Evolutionary conservation across 2,113 vertebrate species (phyloP).

Genomic region (Leiothrix lutea): DNA sequence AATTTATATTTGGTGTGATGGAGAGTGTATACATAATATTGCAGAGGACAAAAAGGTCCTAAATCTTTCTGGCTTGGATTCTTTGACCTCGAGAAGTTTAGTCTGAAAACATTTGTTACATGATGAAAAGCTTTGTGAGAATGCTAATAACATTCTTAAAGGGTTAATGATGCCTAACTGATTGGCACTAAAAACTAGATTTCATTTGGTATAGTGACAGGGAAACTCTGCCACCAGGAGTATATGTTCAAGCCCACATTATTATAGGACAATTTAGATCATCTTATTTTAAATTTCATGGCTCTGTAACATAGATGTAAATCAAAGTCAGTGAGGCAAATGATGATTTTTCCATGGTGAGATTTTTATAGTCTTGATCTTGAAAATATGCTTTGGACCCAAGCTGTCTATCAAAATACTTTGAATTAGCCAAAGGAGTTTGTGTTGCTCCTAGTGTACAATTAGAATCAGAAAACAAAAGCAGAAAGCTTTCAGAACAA

Average conservation of each 20-base stretch:
- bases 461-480: constrained; percentile 17
- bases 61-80: not conserved
- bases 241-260: constrained; percentile 4
- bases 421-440: constrained; percentile 17
- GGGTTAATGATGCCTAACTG: constrained; percentile 51
- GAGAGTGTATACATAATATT: not conserved
- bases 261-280: constrained; percentile 57
- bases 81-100: constrained; percentile 46
- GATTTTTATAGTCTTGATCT: constrained; percentile 41
- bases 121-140: constrained; percentile 32
- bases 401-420: not conserved
- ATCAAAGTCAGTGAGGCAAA: constrained; percentile 62
- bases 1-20: not conserved
- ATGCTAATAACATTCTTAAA: constrained; percentile 49
- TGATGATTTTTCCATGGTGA: constrained; percentile 41
- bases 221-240: constrained; percentile 13
- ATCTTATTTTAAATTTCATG: constrained; percentile 55
- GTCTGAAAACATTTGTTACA: constrained; percentile 36
- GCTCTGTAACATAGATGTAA: constrained; percentile 55
- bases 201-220: constrained; percentile 34
- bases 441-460: not conserved
- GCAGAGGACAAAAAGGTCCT: constrained; percentile 17
- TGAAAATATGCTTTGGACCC: constrained; percentile 16
- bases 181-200: constrained; percentile 55
- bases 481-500: not conserved